Percentiles rank a stretch among this genome's conserved stretches.
Evolutionary conservation across 2,888 invertebrate species (phyloP).

Genomic region (Diarsia rubi): DNA sequence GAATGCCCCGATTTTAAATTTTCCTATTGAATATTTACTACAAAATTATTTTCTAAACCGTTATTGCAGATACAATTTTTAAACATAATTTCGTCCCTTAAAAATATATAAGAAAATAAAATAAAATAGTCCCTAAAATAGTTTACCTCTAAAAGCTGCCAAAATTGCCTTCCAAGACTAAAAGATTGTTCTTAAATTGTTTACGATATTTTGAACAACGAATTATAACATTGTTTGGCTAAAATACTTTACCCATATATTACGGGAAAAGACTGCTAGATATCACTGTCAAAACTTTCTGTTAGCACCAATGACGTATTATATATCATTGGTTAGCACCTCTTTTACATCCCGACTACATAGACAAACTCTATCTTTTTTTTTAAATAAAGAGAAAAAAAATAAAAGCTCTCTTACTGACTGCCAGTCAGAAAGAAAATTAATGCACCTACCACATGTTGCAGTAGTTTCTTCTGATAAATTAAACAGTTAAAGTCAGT

Average conservation of each 20-base stretch:
- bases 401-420: slow-evolving; percentile 16
- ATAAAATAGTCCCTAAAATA: slow-evolving; percentile 42
- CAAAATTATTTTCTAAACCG: slow-evolving; percentile 49
- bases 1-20: slow-evolving; percentile 52
- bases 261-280: slow-evolving; percentile 34
- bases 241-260: slow-evolving; percentile 34
- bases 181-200: slow-evolving; percentile 36
- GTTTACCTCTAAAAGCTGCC: slow-evolving; percentile 64
- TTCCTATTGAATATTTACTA: slow-evolving; percentile 50
- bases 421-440: slow-evolving; percentile 8
- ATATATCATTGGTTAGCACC: too few species aligned
- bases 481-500: not conserved
- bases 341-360: slow-evolving; percentile 14
- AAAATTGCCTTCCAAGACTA: slow-evolving; percentile 67
- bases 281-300: slow-evolving; percentile 25
- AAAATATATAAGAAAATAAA: slow-evolving; percentile 19
- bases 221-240: slow-evolving; percentile 51
- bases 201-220: slow-evolving; percentile 59
- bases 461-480: not conserved
- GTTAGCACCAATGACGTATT: slow-evolving; percentile 1
- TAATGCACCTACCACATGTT: not conserved
- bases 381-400: not conserved
- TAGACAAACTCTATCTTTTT: not conserved
- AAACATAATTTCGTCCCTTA: slow-evolving; percentile 49
- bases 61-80: slow-evolving; percentile 40